phyloP scores from a whole-genome alignment of 2,888 invertebrate genomes.

The Conomelus anceps region DNA sequence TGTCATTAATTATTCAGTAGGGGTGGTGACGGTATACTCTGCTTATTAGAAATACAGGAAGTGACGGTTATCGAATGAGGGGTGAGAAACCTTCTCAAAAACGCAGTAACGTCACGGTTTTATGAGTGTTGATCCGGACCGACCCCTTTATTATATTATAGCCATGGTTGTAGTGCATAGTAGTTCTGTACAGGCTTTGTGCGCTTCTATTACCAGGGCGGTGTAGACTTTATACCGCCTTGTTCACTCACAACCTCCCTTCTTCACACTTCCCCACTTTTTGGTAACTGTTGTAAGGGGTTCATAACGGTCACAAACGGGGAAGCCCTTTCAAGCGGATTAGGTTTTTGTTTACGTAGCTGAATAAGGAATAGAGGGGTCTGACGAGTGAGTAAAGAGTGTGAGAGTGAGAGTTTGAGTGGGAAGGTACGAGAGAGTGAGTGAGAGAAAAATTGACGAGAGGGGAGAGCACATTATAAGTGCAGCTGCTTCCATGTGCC shows the following conservation, averaged over 20 bases:
- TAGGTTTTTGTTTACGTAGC: background rate
- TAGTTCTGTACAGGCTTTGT: background rate
- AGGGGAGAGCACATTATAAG: background rate
- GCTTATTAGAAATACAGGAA: background rate
- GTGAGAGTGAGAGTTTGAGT: too few species aligned
- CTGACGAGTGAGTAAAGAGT: too few species aligned
- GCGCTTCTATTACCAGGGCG: too few species aligned
- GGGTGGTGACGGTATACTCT: background rate
- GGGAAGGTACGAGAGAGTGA: too few species aligned
- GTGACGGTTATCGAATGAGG: background rate
- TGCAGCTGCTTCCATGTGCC: background rate
- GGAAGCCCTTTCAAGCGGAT: background rate
- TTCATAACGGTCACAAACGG: background rate
- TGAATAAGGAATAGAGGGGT: background rate
- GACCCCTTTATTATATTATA: too few species aligned
- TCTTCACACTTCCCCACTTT: background rate
- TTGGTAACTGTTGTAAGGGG: background rate
- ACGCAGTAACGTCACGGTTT: background rate
- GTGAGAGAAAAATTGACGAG: too few species aligned
- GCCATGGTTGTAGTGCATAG: background rate
- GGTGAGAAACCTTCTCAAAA: background rate
- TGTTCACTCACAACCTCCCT: too few species aligned
- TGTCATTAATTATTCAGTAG: background rate
- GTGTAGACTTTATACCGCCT: too few species aligned
- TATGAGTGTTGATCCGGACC: background rate